phyloP scores from a whole-genome alignment of 35 echinoderm and acorn worm genomes.

The Stichopus chloronotus region DNA sequence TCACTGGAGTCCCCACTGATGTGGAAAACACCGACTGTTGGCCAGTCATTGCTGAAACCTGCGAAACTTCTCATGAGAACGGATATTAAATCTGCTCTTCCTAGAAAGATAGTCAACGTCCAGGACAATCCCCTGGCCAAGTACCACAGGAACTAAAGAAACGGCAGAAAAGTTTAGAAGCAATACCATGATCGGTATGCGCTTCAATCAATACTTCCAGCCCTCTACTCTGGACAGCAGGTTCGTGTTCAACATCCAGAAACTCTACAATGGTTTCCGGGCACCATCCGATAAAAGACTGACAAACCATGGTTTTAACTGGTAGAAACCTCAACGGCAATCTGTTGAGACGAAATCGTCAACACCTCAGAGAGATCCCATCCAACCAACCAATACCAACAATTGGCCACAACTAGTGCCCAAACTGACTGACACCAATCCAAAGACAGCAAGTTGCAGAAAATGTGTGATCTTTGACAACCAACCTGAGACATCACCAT shows the following conservation, averaged over 20 bases:
- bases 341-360: neutral
- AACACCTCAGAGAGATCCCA: neutral
- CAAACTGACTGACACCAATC: too few relatives aligned
- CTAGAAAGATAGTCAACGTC: neutral
- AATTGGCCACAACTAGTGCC: too few relatives aligned
- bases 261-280: neutral
- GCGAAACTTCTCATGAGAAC: neutral
- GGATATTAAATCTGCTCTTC: neutral
- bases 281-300: neutral
- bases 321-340: neutral
- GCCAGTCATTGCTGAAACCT: neutral
- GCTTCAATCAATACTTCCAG: neutral
- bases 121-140: neutral
- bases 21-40: slow-evolving; percentile 23
- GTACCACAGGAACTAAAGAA: slow-evolving; percentile 14
- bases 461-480: too few relatives aligned
- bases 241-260: slow-evolving; percentile 7
- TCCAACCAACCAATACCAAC: too few relatives aligned
- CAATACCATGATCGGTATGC: neutral
- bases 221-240: neutral
- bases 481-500: too few relatives aligned
- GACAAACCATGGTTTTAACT: neutral
- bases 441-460: too few relatives aligned
- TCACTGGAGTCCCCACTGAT: neutral
- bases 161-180: neutral